Percentiles rank a stretch among this genome's conserved stretches.
Conservation (phyloP, 2,797 vertebrate genomes). For the Cetoscarus ocellatus region DNA sequence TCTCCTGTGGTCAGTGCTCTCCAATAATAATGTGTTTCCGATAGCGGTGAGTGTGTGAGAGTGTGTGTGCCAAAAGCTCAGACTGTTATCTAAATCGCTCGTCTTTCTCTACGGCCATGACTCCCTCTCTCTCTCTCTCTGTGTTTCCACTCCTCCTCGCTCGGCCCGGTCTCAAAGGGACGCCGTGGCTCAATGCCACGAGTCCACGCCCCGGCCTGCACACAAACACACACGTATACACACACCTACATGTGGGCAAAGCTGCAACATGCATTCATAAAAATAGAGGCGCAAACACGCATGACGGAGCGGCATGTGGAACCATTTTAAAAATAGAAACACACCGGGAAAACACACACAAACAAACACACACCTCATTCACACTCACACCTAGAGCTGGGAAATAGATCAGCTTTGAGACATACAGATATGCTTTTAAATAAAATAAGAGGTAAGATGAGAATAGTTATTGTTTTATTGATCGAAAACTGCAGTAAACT, state of each 20-base stretch:
- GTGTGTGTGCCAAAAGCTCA: constrained; percentile 68
- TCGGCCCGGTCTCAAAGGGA: constrained; percentile 76
- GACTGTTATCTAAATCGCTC: constrained; percentile 82
- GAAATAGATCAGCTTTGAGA: too few species aligned
- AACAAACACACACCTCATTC: constrained; percentile 18
- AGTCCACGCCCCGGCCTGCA: constrained; percentile 58
- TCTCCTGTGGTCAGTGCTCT: constrained; percentile 74
- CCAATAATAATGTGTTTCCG: constrained; percentile 73
- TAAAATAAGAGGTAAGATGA: too few species aligned
- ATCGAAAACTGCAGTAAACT: too few species aligned
- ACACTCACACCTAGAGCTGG: constrained; percentile 26
- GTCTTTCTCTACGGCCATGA: constrained; percentile 66
- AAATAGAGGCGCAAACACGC: constrained; percentile 49
- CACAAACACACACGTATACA: constrained; percentile 38
- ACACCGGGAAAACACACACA: constrained; percentile 11
- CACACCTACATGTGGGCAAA: constrained; percentile 26
- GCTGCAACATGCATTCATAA: constrained; percentile 47
- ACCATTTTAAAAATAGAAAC: constrained; percentile 51
- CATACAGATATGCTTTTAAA: too few species aligned
- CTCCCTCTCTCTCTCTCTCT: constrained; percentile 51
- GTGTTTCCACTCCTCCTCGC: constrained; percentile 54
- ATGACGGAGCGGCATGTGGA: constrained; percentile 32
- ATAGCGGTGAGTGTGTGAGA: constrained; percentile 48
- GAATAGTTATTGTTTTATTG: too few species aligned
- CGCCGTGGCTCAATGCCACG: constrained; percentile 75